A percentile compares a stretch with the other conserved stretches of the same genome.
These are phyloP conservation scores for Zapus hudsonius DNA, from an alignment of 2,113 vertebrate species.

Conservation along the genomic window DNA sequence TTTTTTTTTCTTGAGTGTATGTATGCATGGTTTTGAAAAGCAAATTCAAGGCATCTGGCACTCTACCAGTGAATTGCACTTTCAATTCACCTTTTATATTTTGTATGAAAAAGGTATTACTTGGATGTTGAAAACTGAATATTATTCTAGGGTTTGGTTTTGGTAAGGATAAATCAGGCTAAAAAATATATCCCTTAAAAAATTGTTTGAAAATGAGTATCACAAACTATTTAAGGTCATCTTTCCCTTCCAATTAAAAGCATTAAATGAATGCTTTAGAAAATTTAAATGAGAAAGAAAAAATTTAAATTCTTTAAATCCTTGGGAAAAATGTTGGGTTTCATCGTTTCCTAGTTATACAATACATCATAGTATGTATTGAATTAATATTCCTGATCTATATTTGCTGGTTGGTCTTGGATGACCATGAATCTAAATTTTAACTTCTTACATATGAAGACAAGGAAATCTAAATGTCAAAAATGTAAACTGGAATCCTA, in stretches of 20 bases:
- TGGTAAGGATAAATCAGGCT: background rate
- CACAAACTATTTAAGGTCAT: background rate
- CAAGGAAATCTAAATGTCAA: conserved; percentile 46
- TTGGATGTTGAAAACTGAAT: background rate
- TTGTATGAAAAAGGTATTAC: background rate
- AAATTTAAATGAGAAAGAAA: background rate
- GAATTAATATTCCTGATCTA: conserved; percentile 33
- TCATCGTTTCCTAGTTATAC: background rate
- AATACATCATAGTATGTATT: background rate
- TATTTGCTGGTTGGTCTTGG: background rate
- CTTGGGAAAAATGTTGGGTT: background rate
- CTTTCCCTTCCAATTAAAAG: background rate
- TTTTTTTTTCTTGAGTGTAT: background rate
- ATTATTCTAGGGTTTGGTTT: background rate
- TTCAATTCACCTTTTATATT: background rate
- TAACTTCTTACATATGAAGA: background rate
- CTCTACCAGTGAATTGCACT: no score
- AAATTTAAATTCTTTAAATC: background rate
- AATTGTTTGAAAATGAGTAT: background rate
- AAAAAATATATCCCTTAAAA: background rate
- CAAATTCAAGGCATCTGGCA: background rate
- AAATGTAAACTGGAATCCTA: no score
- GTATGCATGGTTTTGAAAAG: background rate
- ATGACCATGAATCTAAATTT: conserved; percentile 37
- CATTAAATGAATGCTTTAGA: background rate